Evolutionary conservation across 1,140 invertebrate genomes (phyloP).

Genomic region (Drosophila pruinosa): DNA sequence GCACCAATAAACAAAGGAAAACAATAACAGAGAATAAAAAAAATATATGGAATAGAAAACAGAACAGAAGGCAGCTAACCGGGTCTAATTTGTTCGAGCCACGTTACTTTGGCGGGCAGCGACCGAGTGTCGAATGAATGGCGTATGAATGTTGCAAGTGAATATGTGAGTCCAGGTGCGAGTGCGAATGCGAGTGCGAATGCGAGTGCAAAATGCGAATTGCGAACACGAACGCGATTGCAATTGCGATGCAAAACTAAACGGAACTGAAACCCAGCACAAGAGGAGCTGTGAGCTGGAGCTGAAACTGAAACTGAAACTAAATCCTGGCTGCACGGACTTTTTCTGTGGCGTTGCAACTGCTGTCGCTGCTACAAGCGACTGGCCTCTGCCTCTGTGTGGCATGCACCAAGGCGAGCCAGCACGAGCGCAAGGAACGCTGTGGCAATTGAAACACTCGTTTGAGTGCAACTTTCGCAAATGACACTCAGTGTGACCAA

Average conservation of each 20-base stretch:
- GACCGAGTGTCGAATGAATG: constrained; percentile 35
- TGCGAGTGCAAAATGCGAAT: not conserved
- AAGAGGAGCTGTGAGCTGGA: not conserved
- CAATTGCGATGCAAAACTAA: not conserved
- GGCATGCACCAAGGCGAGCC: not conserved
- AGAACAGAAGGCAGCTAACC: constrained; percentile 14
- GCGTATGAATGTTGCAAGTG: not conserved
- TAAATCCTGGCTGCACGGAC: not conserved
- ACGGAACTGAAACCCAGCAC: not conserved
- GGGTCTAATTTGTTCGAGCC: constrained; percentile 6
- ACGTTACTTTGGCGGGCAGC: constrained; percentile 4
- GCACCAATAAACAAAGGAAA: constrained; percentile 75
- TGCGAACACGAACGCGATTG: no score
- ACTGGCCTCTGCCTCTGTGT: constrained; percentile 1
- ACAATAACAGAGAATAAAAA: constrained; percentile 56
- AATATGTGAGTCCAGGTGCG: not conserved
- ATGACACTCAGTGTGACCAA: not conserved
- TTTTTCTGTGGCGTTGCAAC: not conserved
- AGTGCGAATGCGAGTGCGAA: not conserved
- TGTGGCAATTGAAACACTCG: constrained; percentile 1
- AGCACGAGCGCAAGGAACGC: not conserved
- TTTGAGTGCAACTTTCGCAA: constrained; percentile 1
- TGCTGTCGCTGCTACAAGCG: constrained; percentile 11
- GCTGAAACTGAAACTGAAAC: no score
- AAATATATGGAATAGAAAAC: constrained; percentile 11